Evolutionary conservation across 2,888 invertebrate species (phyloP).

Genomic region (Philaethria dido): DNA sequence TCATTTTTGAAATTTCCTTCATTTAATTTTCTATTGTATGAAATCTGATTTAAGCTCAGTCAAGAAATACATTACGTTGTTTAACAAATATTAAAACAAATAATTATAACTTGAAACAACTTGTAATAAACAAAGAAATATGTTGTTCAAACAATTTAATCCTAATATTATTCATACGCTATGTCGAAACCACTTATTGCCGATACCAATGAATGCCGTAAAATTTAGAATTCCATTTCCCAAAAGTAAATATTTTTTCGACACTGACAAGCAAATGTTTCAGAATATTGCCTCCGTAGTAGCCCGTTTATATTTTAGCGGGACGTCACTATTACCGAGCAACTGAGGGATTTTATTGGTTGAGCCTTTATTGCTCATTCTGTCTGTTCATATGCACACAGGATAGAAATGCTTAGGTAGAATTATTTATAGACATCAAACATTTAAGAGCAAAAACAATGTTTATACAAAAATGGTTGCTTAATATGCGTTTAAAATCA

Average conservation of each 20-base stretch:
- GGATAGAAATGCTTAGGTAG: neutral
- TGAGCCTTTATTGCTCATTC: neutral
- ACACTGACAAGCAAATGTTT: conserved; percentile 28
- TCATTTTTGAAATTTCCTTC: too few species aligned
- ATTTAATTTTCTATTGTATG: too few species aligned
- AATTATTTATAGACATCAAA: too few species aligned
- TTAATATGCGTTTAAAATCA: too few species aligned
- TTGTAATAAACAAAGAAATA: neutral
- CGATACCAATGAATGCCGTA: conserved; percentile 25
- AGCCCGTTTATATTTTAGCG: conserved; percentile 34
- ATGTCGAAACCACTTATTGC: conserved; percentile 29
- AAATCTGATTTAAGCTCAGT: too few species aligned
- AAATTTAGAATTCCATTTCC: conserved; percentile 37
- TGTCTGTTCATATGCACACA: neutral
- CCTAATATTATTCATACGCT: conserved; percentile 33
- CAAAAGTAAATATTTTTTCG: conserved; percentile 35
- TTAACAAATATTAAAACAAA: neutral
- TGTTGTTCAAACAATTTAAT: conserved; percentile 21
- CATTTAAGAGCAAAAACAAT: too few species aligned
- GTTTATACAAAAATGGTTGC: too few species aligned
- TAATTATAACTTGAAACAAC: neutral
- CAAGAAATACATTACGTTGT: neutral
- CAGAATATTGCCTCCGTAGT: conserved; percentile 19
- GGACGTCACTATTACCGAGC: conserved; percentile 5
- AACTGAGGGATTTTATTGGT: neutral